phyloP scores from a whole-genome alignment of 2,113 vertebrate genomes.

The Machaerirhynchus nigripectus region DNA sequence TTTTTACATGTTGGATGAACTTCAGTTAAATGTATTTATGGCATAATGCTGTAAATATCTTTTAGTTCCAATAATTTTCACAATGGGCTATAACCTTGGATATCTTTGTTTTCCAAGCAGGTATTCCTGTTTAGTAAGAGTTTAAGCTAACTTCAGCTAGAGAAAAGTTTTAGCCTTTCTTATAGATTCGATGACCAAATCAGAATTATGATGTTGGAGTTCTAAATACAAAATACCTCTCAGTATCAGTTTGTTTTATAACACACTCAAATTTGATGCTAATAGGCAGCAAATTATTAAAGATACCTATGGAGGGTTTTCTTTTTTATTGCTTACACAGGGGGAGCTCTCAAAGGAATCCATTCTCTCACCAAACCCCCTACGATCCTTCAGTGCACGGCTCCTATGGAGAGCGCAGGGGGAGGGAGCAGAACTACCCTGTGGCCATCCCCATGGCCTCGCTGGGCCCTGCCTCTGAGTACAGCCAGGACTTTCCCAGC shows the following conservation, averaged over 20 bases:
- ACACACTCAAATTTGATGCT: not conserved
- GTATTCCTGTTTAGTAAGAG: not conserved
- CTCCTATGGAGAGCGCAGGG: not conserved
- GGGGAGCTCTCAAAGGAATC: not conserved
- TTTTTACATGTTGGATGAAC: not conserved
- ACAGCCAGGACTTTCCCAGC: not conserved
- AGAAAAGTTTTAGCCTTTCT: not conserved
- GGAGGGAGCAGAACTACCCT: not conserved
- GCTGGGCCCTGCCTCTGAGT: not conserved
- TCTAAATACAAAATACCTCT: not conserved
- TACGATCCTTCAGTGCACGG: not conserved
- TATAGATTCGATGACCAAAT: not conserved
- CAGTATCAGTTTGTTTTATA: not conserved
- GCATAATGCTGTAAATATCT: not conserved
- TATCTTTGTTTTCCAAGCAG: not conserved
- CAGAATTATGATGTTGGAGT: not conserved
- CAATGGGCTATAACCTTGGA: not conserved
- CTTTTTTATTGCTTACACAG: not conserved
- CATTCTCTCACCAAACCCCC: not conserved
- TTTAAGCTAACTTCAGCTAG: not conserved
- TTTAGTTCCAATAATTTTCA: not conserved
- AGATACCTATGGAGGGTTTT: not conserved
- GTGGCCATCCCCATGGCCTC: constrained; percentile 46
- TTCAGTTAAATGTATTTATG: not conserved
- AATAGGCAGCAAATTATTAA: not conserved